These are phyloP conservation scores for Triops cancriformis DNA, from an alignment of 1,140 invertebrate species.

Conservation along the genomic window DNA sequence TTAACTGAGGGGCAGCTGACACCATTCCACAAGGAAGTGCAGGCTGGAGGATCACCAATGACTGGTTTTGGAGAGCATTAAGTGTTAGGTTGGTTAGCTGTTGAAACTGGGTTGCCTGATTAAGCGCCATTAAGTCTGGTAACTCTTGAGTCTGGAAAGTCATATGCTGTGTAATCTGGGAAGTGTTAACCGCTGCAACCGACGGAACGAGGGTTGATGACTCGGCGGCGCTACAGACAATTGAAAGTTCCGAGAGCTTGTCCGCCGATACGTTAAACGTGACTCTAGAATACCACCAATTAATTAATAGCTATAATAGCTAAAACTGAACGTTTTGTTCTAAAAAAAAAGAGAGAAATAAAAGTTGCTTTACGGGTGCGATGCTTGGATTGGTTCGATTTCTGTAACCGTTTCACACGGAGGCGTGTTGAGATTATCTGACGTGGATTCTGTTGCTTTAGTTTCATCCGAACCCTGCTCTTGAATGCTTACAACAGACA, in stretches of 20 bases:
- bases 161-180: no score
- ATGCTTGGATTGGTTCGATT: neutral
- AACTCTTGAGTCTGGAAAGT: no score
- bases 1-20: neutral
- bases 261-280: no score
- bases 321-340: no score
- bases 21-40: neutral
- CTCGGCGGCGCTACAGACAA: no score
- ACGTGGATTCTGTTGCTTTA: neutral
- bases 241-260: no score
- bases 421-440: neutral
- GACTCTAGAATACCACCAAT: no score
- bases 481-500: neutral
- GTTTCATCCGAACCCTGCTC: neutral
- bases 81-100: neutral
- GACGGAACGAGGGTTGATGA: no score
- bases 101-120: neutral
- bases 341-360: no score
- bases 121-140: neutral
- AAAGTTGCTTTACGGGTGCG: no score
- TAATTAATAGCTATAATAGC: no score
- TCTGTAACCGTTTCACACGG: neutral
- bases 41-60: neutral
- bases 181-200: no score
- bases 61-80: neutral